phyloP scores from a whole-genome alignment of 2,888 invertebrate species.

The Luffia ferchaultella region DNA sequence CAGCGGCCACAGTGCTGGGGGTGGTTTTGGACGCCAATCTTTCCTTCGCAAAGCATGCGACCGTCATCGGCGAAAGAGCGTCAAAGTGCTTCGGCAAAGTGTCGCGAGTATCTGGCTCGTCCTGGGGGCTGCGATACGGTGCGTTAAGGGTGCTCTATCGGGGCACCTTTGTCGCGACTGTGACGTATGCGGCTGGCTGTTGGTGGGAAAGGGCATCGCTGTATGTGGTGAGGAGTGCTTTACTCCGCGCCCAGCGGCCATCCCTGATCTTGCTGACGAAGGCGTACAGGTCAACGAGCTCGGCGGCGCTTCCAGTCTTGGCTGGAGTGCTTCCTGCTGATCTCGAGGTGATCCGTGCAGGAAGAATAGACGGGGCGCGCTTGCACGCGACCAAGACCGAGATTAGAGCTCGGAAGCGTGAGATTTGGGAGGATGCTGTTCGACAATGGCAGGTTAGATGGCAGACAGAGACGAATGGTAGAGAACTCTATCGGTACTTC shows the following conservation, averaged over 20 bases:
- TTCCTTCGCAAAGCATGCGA: no score
- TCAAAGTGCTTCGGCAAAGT: no score
- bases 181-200: neutral
- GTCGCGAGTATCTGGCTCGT: no score
- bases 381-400: neutral
- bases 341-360: constrained; percentile 3
- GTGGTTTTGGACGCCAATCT: no score
- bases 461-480: neutral
- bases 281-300: constrained; percentile 20
- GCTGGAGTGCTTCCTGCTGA: constrained; percentile 17
- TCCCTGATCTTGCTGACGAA: constrained; percentile 16
- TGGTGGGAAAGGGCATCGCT: neutral
- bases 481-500: neutral
- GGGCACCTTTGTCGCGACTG: neutral
- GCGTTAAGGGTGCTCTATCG: neutral
- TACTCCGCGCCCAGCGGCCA: neutral
- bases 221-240: neutral
- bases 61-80: no score
- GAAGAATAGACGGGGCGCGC: neutral
- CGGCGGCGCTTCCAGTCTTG: constrained; percentile 18
- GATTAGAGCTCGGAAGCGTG: neutral
- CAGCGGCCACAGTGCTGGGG: no score
- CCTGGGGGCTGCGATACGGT: no score
- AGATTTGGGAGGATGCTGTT: neutral
- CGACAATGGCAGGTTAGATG: constrained; percentile 1